These are phyloP conservation scores for Augiades crinisus DNA, from an alignment of 2,888 invertebrate species.

Conservation along the genomic window DNA sequence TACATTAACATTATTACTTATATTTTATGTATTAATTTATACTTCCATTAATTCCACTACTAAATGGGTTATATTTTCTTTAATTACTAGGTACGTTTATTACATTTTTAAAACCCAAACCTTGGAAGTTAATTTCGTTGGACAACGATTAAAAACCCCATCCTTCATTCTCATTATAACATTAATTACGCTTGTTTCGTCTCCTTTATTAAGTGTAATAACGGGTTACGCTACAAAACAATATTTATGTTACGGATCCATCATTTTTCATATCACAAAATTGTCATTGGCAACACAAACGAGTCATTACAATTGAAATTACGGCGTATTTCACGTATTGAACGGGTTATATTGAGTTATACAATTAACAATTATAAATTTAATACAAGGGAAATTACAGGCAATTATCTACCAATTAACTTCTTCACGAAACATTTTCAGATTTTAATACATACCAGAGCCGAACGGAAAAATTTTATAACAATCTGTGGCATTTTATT, in stretches of 20 bases:
- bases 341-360: slow-evolving; percentile 45
- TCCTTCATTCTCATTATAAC: slow-evolving; percentile 3
- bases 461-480: slow-evolving; percentile 34
- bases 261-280: slow-evolving; percentile 13
- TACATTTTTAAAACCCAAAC: too few relatives aligned
- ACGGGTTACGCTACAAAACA: slow-evolving; percentile 31
- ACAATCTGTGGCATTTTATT: slow-evolving; percentile 18
- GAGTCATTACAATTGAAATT: slow-evolving; percentile 23
- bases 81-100: too few relatives aligned
- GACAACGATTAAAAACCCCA: too few relatives aligned
- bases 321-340: slow-evolving; percentile 22
- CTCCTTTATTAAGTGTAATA: slow-evolving; percentile 12
- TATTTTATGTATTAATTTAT: too few relatives aligned
- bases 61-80: too few relatives aligned
- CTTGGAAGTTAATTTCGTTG: too few relatives aligned
- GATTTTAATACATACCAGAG: slow-evolving; percentile 48
- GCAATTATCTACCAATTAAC: slow-evolving; percentile 61
- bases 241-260: slow-evolving; percentile 31
- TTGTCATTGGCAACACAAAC: slow-evolving; percentile 17
- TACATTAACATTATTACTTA: too few relatives aligned
- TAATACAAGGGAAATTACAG: slow-evolving; percentile 46
- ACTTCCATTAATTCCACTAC: too few relatives aligned
- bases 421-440: slow-evolving; percentile 47
- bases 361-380: slow-evolving; percentile 44
- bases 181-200: slow-evolving; percentile 1